Conservation (phyloP, 2,797 vertebrate species). For the Myoxocephalus aenaeus region DNA sequence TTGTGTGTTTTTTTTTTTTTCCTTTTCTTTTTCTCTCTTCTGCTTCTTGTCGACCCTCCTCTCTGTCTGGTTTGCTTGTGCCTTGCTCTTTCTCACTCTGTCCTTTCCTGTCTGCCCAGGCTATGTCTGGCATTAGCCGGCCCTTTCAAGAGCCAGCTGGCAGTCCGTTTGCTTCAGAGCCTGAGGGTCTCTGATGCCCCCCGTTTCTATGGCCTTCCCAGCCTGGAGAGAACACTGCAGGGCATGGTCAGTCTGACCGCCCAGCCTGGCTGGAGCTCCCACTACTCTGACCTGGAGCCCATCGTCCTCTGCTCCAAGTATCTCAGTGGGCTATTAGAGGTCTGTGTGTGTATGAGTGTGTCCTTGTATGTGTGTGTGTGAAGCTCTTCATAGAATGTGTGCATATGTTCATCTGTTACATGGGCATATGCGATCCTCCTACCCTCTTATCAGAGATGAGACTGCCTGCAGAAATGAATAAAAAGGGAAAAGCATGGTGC, state of each 20-base stretch:
- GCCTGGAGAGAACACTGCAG: constrained; percentile 91
- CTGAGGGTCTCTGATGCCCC: constrained; percentile 93
- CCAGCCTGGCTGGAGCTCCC: constrained; percentile 91
- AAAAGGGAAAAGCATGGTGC: constrained; percentile 35
- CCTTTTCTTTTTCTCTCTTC: background rate
- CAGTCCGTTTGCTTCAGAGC: constrained; percentile 90
- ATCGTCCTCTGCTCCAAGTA: constrained; percentile 90
- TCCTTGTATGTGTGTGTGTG: constrained; percentile 8
- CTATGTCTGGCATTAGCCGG: constrained; percentile 87
- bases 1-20: background rate
- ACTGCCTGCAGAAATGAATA: constrained; percentile 53
- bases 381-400: constrained; percentile 23
- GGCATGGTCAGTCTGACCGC: constrained; percentile 93
- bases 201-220: constrained; percentile 95
- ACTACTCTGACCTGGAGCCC: constrained; percentile 83
- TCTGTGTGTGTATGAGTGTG: constrained; percentile 57
- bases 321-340: constrained; percentile 93
- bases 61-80: constrained; percentile 42
- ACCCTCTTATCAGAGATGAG: constrained; percentile 33
- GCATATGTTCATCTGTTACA: constrained; percentile 45
- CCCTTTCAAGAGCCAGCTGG: constrained; percentile 90
- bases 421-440: constrained; percentile 32
- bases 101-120: constrained; percentile 76
- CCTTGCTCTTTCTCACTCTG: constrained; percentile 35
- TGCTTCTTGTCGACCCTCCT: background rate